phyloP scores from a whole-genome alignment of 2,797 vertebrate species.

The Tauraco hartlaubi region DNA sequence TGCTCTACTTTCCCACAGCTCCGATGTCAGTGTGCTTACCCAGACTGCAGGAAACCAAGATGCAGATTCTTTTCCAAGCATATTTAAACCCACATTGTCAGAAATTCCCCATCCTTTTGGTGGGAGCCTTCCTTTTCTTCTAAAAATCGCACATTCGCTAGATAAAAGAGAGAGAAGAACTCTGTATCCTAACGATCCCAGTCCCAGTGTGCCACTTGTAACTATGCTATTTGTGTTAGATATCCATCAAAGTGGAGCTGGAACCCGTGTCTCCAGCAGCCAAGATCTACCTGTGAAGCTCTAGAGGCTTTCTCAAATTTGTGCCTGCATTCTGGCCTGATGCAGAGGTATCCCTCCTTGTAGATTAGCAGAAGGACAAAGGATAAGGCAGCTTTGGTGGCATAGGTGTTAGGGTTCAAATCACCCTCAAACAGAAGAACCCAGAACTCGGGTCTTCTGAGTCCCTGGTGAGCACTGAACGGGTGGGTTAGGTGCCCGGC shows the following conservation, averaged over 20 bases:
- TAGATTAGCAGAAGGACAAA: neutral
- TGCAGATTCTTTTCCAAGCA: neutral
- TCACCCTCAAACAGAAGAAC: neutral
- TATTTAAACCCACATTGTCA: neutral
- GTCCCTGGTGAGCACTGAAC: accelerated
- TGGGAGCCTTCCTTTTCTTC: neutral
- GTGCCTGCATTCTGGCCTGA: neutral
- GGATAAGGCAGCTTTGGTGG: neutral
- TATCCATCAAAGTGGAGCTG: neutral
- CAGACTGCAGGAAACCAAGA: neutral
- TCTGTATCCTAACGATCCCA: neutral
- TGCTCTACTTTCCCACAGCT: neutral
- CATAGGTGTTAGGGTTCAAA: neutral
- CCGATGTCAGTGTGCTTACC: neutral
- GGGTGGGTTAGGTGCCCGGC: neutral
- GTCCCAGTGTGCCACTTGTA: neutral
- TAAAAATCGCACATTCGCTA: neutral
- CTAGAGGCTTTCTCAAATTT: neutral
- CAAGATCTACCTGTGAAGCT: neutral
- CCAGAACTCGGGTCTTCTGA: neutral
- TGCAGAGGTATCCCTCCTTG: neutral
- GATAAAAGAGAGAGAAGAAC: neutral
- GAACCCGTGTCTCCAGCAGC: neutral
- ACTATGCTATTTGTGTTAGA: neutral
- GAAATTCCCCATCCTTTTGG: neutral